Percentiles rank a stretch among this genome's conserved stretches.
Conservation (phyloP, 2,888 invertebrate species). For the Halictus quadricinctus region DNA sequence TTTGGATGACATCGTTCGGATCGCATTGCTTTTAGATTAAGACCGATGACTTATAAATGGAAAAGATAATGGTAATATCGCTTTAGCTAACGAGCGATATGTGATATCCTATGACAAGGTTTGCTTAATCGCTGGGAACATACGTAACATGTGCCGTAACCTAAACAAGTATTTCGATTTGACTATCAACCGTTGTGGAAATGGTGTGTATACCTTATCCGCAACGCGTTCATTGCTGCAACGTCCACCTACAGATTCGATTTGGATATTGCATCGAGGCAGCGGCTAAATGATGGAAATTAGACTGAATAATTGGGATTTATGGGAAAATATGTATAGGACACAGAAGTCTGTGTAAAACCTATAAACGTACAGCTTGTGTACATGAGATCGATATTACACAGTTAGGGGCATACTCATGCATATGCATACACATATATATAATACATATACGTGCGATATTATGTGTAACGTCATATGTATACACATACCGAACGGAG, state of each 20-base stretch:
- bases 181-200: background rate
- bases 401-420: background rate
- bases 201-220: background rate
- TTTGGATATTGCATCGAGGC: conserved; percentile 9
- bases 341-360: background rate
- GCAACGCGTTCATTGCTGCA: background rate
- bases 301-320: conserved; percentile 27
- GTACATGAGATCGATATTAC: conserved; percentile 6
- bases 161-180: conserved; percentile 11
- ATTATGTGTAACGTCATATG: background rate
- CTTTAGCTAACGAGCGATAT: background rate
- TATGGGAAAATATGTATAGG: conserved; percentile 6
- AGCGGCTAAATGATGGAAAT: conserved; percentile 21
- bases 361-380: background rate
- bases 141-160: background rate
- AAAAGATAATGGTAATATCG: background rate
- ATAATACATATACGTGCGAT: background rate
- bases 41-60: background rate
- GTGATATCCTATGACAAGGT: background rate
- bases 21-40: background rate
- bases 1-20: background rate
- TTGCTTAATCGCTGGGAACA: background rate
- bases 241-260: background rate
- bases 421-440: background rate
- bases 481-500: background rate